Conservation (phyloP, 2,888 invertebrate genomes). For the Scaeva pyrastri region DNA sequence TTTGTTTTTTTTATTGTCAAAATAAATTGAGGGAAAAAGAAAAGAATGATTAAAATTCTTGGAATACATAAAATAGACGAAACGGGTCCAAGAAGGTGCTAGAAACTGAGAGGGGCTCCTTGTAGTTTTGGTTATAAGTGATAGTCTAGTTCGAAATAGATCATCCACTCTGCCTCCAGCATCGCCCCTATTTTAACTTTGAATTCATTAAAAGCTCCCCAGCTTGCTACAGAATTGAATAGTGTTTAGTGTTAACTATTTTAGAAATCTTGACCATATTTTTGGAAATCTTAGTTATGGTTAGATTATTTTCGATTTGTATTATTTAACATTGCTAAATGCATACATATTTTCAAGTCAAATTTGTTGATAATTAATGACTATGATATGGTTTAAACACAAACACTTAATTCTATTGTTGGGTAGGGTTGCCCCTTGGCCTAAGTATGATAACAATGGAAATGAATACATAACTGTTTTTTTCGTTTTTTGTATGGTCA, state of each 20-base stretch:
- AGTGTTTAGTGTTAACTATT: conserved; percentile 2
- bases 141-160: no score
- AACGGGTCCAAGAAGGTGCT: no score
- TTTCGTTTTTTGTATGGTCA: not conserved
- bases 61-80: no score
- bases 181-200: not conserved
- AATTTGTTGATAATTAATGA: no score
- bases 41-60: no score
- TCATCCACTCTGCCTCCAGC: no score
- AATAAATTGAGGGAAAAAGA: no score
- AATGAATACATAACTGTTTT: not conserved
- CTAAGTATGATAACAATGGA: not conserved
- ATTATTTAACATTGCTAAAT: not conserved
- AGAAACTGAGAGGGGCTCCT: no score
- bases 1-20: not conserved
- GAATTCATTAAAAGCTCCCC: not conserved
- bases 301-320: not conserved
- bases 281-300: not conserved
- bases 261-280: not conserved
- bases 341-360: not conserved
- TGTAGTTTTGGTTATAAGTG: no score
- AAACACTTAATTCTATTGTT: not conserved
- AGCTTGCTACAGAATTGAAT: not conserved
- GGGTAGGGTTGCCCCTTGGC: not conserved
- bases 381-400: not conserved